These are phyloP conservation scores for Neotoma lepida DNA, from an alignment of 2,113 vertebrate genomes.

Conservation along the genomic window DNA sequence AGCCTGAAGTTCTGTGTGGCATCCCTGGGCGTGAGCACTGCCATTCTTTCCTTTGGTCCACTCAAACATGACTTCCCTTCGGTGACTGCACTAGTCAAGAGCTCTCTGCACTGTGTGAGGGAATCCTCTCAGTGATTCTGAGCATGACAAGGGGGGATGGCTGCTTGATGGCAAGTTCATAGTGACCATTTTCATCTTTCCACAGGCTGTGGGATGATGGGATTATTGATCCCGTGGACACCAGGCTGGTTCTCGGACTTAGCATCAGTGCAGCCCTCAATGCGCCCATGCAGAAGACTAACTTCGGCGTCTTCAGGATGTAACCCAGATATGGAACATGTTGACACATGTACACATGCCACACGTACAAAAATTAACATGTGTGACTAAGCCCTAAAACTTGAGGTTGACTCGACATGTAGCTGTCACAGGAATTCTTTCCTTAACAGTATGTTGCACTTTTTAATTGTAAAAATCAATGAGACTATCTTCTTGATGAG, in stretches of 20 bases:
- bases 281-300: constrained; percentile 92
- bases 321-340: constrained; percentile 70
- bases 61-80: not conserved
- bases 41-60: not conserved
- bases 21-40: not conserved
- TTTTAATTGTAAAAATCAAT: constrained; percentile 20
- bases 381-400: not conserved
- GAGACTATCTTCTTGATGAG: constrained; percentile 18
- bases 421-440: constrained; percentile 17
- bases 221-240: constrained; percentile 97
- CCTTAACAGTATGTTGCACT: constrained; percentile 27
- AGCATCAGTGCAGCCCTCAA: constrained; percentile 96
- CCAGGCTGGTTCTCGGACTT: constrained; percentile 94
- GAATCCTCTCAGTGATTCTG: not conserved
- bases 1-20: not conserved
- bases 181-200: constrained; percentile 53
- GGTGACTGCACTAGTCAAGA: not conserved
- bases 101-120: not conserved
- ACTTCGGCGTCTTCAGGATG: constrained; percentile 96
- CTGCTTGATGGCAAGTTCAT: not conserved
- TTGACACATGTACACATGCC: not conserved
- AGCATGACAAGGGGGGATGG: not conserved
- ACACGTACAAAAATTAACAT: not conserved
- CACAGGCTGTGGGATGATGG: constrained; percentile 97
- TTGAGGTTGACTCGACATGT: not conserved